Conservation (phyloP, 53 echinoderm and acorn worm species). For the Paelopatides confundens region DNA sequence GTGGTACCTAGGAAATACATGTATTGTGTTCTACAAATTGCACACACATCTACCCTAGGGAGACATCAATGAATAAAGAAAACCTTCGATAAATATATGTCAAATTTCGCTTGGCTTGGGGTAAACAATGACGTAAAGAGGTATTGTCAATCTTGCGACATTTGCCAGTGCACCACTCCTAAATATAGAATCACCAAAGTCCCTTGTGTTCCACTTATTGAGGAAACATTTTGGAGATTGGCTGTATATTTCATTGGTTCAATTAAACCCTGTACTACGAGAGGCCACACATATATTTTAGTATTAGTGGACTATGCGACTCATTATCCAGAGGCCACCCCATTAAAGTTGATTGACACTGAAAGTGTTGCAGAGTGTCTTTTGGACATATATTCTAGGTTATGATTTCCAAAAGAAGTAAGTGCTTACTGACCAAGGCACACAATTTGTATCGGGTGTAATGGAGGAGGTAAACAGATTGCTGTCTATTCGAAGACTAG, state of each 20-base stretch:
- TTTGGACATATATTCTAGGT: conserved; percentile 17
- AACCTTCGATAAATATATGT: conserved; percentile 47
- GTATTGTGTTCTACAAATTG: background rate
- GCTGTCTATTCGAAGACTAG: background rate
- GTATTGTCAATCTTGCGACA: no score
- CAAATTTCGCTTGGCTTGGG: conserved; percentile 59
- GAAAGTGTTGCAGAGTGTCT: conserved; percentile 48
- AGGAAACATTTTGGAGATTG: conserved; percentile 18
- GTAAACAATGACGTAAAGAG: conserved; percentile 28
- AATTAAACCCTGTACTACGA: no score
- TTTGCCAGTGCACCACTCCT: no score
- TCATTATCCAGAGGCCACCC: conserved; percentile 7
- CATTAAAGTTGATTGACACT: conserved; percentile 43
- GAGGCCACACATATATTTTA: conserved; percentile 21
- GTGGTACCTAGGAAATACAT: conserved; percentile 19
- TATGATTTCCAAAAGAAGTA: background rate
- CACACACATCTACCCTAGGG: conserved; percentile 43
- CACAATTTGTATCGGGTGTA: background rate
- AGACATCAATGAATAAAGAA: conserved; percentile 50
- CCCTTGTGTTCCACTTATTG: background rate
- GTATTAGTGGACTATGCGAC: no score
- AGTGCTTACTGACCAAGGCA: background rate
- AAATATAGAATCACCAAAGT: conserved; percentile 50
- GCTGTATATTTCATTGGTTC: conserved; percentile 50
- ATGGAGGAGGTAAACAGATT: background rate